Evolutionary conservation across 2,113 vertebrate species (phyloP).

Genomic region (Raphicerus campestris): DNA sequence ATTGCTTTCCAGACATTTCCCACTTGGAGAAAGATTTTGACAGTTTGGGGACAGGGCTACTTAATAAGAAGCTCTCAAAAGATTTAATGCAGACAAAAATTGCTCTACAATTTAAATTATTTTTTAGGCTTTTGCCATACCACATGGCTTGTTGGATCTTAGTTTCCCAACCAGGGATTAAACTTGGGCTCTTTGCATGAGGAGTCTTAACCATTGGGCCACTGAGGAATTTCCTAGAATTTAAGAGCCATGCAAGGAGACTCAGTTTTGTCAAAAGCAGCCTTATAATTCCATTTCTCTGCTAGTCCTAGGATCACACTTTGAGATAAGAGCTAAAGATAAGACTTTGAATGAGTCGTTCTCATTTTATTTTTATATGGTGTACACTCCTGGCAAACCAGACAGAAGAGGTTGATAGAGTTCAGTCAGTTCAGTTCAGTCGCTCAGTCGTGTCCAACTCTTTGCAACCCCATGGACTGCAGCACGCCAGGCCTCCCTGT

Average conservation of each 20-base stretch:
- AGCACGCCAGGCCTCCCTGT: background rate
- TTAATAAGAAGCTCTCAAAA: slow-evolving; percentile 24
- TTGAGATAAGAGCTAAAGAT: background rate
- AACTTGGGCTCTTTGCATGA: background rate
- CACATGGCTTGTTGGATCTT: background rate
- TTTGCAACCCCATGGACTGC: background rate
- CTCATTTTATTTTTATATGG: background rate
- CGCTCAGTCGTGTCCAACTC: background rate
- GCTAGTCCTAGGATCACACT: background rate
- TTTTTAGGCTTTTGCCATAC: background rate
- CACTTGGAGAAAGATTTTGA: slow-evolving; percentile 17
- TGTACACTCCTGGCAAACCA: background rate
- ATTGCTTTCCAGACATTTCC: background rate
- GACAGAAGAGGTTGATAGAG: background rate
- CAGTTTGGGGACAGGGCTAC: background rate
- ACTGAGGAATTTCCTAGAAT: background rate
- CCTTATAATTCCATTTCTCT: slow-evolving; percentile 13
- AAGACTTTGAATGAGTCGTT: background rate
- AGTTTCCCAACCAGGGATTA: background rate
- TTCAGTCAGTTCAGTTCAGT: background rate
- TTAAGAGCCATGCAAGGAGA: background rate
- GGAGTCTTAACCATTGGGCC: background rate
- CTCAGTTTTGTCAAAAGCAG: background rate
- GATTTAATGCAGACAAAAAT: slow-evolving; percentile 7
- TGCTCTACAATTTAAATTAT: background rate